These are phyloP conservation scores for Pectinophora gossypiella DNA, from an alignment of 1,140 invertebrate species.

Conservation along the genomic window DNA sequence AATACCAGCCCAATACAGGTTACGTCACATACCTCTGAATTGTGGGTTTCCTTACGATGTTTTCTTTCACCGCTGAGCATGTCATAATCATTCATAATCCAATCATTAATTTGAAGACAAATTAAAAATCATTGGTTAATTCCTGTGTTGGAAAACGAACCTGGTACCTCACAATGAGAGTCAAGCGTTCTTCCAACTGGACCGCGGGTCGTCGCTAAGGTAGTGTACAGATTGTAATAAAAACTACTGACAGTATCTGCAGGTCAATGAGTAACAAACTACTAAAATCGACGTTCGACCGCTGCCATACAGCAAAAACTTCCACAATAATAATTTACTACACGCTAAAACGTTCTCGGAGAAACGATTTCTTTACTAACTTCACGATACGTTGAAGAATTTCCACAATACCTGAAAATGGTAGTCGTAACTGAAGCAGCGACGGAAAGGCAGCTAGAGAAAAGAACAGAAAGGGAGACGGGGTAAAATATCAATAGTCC, in stretches of 20 bases:
- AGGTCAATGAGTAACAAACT: not conserved
- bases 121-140: too few relatives aligned
- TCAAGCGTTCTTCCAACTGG: too few relatives aligned
- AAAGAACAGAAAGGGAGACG: not conserved
- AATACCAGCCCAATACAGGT: too few relatives aligned
- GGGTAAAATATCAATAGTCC: not conserved
- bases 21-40: too few relatives aligned
- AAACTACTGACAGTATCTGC: not conserved
- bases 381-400: not conserved
- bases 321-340: conserved; percentile 1
- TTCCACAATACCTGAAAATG: not conserved
- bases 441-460: not conserved
- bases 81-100: too few relatives aligned
- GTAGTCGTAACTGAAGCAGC: not conserved
- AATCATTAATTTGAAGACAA: too few relatives aligned
- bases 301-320: not conserved
- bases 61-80: too few relatives aligned
- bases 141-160: too few relatives aligned
- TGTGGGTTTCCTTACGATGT: too few relatives aligned
- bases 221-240: too few relatives aligned
- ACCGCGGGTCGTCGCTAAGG: too few relatives aligned
- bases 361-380: not conserved
- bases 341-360: not conserved
- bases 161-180: too few relatives aligned
- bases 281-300: not conserved